phyloP scores from a whole-genome alignment of 2,113 vertebrate species.

The Marcusenius ussheri region DNA sequence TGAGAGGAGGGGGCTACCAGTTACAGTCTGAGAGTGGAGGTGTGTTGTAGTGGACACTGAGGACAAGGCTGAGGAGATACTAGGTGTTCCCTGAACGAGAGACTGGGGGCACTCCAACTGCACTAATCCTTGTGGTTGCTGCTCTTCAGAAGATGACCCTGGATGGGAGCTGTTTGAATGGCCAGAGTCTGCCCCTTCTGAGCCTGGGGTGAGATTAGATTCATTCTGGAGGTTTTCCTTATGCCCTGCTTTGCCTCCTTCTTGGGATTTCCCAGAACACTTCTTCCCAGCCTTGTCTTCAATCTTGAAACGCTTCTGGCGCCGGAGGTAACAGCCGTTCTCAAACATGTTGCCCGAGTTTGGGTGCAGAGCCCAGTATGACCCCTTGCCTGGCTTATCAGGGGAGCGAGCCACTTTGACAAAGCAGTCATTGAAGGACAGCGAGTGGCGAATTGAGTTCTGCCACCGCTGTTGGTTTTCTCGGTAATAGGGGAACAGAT shows the following conservation, averaged over 20 bases:
- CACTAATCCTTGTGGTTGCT: slow-evolving; percentile 50
- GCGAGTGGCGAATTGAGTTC: slow-evolving; percentile 85
- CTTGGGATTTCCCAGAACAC: slow-evolving; percentile 46
- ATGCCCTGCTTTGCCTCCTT: slow-evolving; percentile 50
- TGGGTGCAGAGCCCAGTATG: slow-evolving; percentile 85
- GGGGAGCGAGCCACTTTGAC: slow-evolving; percentile 83
- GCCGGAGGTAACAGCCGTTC: slow-evolving; percentile 81
- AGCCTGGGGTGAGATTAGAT: slow-evolving; percentile 55
- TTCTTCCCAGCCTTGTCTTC: slow-evolving; percentile 72
- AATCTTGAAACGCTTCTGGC: slow-evolving; percentile 86
- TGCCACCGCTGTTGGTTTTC: slow-evolving; percentile 90
- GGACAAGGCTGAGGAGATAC: slow-evolving; percentile 45
- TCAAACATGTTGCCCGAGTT: slow-evolving; percentile 89
- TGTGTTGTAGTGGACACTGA: slow-evolving; percentile 48
- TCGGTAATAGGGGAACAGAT: slow-evolving; percentile 83
- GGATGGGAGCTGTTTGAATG: slow-evolving; percentile 67
- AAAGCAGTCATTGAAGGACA: slow-evolving; percentile 89
- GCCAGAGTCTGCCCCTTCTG: slow-evolving; percentile 63
- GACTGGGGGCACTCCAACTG: slow-evolving; percentile 56
- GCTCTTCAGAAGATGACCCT: slow-evolving; percentile 58
- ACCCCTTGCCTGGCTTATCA: slow-evolving; percentile 82
- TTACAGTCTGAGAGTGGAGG: slow-evolving; percentile 58
- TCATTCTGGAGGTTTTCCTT: slow-evolving; percentile 51
- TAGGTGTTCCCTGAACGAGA: slow-evolving; percentile 53
- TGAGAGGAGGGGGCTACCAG: slow-evolving; percentile 59